phyloP scores from a whole-genome alignment of 2,113 vertebrate species.

The Sciurus niger region DNA sequence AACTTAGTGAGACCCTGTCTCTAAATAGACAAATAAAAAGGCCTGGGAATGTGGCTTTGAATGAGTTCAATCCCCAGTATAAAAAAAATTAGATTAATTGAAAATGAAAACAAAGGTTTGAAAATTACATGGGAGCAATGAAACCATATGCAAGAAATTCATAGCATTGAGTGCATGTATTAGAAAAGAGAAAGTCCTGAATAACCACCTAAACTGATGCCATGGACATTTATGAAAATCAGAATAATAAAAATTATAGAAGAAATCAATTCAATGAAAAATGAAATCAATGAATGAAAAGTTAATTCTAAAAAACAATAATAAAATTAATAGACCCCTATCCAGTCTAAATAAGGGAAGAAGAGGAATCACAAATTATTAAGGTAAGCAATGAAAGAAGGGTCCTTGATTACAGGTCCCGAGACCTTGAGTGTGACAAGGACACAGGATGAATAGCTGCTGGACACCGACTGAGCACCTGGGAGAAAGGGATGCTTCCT shows the following conservation, averaged over 20 bases:
- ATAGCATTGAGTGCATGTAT: too few species aligned
- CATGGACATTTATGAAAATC: neutral
- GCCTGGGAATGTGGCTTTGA: too few species aligned
- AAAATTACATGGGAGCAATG: neutral
- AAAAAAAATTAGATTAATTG: neutral
- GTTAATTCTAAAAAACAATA: neutral
- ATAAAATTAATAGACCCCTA: neutral
- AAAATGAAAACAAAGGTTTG: neutral
- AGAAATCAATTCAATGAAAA: too few species aligned
- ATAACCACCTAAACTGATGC: neutral
- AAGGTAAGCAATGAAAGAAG: neutral
- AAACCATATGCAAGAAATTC: neutral
- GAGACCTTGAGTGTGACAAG: too few species aligned
- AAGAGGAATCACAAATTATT: neutral
- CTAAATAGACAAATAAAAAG: too few species aligned
- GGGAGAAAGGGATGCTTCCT: too few species aligned
- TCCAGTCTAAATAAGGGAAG: neutral
- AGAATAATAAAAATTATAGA: too few species aligned
- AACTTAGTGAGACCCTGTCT: too few species aligned
- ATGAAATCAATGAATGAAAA: neutral
- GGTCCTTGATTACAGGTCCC: neutral
- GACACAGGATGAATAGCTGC: neutral
- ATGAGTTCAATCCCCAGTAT: too few species aligned
- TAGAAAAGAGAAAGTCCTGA: too few species aligned
- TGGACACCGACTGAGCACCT: too few species aligned